These are phyloP conservation scores for Gandaritis pyraliata DNA, from an alignment of 2,888 invertebrate genomes.

Conservation along the genomic window DNA sequence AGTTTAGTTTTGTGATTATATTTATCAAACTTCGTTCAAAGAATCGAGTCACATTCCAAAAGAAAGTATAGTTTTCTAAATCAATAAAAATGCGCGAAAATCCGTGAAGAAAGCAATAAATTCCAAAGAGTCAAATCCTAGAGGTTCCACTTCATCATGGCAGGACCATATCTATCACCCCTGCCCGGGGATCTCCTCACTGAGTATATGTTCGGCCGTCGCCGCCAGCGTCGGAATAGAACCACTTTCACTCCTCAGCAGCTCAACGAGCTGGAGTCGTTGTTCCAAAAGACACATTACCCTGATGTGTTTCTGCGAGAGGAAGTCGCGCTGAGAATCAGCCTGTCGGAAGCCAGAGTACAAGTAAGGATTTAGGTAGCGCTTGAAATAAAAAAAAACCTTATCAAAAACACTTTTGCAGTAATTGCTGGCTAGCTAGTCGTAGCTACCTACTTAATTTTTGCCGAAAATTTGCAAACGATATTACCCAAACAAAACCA, in stretches of 20 bases:
- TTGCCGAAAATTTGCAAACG: no score
- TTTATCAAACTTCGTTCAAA: neutral
- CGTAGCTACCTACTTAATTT: no score
- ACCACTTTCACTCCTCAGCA: constrained; percentile 98
- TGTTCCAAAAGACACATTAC: constrained; percentile 97
- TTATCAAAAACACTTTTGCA: no score
- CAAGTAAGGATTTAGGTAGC: constrained; percentile 85
- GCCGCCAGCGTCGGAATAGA: constrained; percentile 94
- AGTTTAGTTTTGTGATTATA: constrained; percentile 45
- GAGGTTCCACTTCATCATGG: constrained; percentile 81
- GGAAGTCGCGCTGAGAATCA: constrained; percentile 95
- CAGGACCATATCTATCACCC: constrained; percentile 93
- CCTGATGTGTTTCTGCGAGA: constrained; percentile 95
- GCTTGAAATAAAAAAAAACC: no score
- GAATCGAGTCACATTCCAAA: neutral
- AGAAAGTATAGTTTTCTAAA: neutral
- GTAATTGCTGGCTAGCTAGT: no score
- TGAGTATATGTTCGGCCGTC: constrained; percentile 96
- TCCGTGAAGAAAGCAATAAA: neutral
- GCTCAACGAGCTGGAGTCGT: constrained; percentile 94
- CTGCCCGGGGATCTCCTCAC: constrained; percentile 94
- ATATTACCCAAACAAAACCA: no score
- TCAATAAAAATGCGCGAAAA: constrained; percentile 19
- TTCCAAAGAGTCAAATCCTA: neutral
- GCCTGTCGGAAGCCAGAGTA: constrained; percentile 95